Evolutionary conservation across 2,113 vertebrate genomes (phyloP), one percentile per base, ranked within the genome.

Genomic region (Balaeniceps rex): DNA sequence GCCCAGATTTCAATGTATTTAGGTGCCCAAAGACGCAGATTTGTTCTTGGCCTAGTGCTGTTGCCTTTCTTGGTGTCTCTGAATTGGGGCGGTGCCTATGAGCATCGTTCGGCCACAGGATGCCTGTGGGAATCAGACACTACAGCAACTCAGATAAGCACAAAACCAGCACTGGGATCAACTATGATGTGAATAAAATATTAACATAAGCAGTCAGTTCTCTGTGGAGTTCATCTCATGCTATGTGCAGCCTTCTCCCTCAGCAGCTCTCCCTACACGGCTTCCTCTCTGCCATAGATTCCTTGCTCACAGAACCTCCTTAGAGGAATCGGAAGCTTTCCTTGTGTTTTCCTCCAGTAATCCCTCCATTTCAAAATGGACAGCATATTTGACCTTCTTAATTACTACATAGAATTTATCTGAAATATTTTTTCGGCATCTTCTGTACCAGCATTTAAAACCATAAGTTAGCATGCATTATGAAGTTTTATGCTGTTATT

Each of bases 381-480:
- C 64, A 31, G 24, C 36, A 33, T 55, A 70, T 94, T 68, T 81
- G 3, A 26, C 85, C 60, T 88, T 83, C 68, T 79, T 90, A 86
- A 83, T 79, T 77, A 61, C 18, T 65, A 61, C 19, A 23, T 11
- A 78, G 66, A 91, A 68, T 81, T 93, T 60, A 83, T 79, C 54
- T 82, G 71, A 96, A 88, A 94, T 72, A 55, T 69, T 61, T 83
- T 84, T 36, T 21, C 28, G 12, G 8, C 29, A 11, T 36, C 34
- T 94, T 90, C 72, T 87, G 26, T 52, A 66, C 33, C 51, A 72
- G 22, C n/a, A 66, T 78, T 66, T 88, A 31, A 90, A 94, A 70
- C 58, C 40, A 74, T 63, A 88, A 83, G 69, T 81, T 83, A 91
- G 44, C 36, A 75, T 11, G 33, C 52, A 47, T 75, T 74, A 36